phyloP scores from a whole-genome alignment of 1,140 invertebrate species.

The Drosophila ambigua region DNA sequence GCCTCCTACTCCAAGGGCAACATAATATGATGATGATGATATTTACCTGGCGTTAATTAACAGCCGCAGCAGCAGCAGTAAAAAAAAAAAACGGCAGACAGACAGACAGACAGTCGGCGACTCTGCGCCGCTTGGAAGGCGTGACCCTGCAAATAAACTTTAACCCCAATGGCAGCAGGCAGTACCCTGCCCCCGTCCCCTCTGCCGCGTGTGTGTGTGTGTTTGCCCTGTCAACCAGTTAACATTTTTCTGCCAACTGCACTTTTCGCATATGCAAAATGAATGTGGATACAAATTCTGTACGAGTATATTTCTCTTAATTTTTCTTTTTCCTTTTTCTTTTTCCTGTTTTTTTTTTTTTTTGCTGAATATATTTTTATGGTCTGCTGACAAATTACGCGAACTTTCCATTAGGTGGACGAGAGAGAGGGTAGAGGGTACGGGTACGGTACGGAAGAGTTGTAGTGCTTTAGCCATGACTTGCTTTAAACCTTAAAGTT shows the following conservation, averaged over 20 bases:
- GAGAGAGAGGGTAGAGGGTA: neutral
- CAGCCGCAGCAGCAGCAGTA: neutral
- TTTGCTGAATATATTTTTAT: conserved; percentile 61
- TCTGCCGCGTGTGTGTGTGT: neutral
- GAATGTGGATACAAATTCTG: conserved; percentile 38
- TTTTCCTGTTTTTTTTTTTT: conserved; percentile 14
- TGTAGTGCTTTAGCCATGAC: conserved; percentile 18
- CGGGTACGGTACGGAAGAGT: conserved; percentile 16
- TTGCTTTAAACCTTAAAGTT: conserved; percentile 46
- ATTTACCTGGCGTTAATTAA: conserved; percentile 65
- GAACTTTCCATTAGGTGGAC: conserved; percentile 68
- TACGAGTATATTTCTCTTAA: neutral
- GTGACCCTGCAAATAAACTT: conserved; percentile 65
- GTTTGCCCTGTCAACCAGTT: conserved; percentile 51
- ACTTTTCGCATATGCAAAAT: conserved; percentile 37
- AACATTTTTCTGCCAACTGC: conserved; percentile 70
- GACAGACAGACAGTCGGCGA: conserved; percentile 16
- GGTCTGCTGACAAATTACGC: conserved; percentile 77
- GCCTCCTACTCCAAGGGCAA: too few relatives aligned
- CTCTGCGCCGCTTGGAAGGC: conserved; percentile 20
- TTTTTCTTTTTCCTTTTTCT: too few relatives aligned
- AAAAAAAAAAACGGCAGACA: conserved; percentile 28
- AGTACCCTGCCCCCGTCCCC: conserved; percentile 7
- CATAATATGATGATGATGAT: conserved; percentile 15
- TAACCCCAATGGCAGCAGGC: conserved; percentile 53